These are phyloP conservation scores for Eulithis prunata DNA, from an alignment of 2,888 invertebrate species.

Conservation along the genomic window DNA sequence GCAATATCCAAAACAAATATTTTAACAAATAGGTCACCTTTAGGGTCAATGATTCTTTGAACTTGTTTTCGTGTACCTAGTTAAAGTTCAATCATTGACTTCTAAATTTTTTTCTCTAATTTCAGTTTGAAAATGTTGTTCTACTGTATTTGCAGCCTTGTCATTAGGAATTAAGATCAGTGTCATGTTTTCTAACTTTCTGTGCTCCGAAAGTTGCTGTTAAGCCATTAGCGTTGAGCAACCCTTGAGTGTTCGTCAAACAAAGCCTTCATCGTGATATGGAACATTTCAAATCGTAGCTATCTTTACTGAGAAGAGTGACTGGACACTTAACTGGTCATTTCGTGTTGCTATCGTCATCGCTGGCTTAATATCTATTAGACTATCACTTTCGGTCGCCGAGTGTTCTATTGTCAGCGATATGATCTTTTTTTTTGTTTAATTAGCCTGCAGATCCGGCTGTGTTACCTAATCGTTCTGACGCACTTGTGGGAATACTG, in stretches of 20 bases:
- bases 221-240: conserved; percentile 29
- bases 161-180: neutral
- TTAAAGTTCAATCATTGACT: neutral
- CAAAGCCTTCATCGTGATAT: conserved; percentile 29
- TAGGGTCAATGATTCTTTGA: neutral
- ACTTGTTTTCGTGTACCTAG: neutral
- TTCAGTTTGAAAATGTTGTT: too few species aligned
- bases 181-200: conserved; percentile 12
- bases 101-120: too few species aligned
- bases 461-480: conserved; percentile 74
- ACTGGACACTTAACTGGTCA: conserved; percentile 60
- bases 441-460: conserved; percentile 78
- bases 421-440: conserved; percentile 77
- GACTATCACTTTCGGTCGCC: conserved; percentile 80
- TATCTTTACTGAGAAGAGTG: conserved; percentile 57
- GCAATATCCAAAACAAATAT: neutral
- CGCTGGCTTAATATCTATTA: conserved; percentile 69
- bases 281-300: conserved; percentile 38
- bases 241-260: conserved; percentile 26
- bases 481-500: conserved; percentile 74
- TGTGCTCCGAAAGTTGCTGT: conserved; percentile 21
- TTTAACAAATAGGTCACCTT: neutral
- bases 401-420: conserved; percentile 77
- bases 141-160: neutral
- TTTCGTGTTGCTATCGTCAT: conserved; percentile 67